Conservation (phyloP, 2,797 vertebrate species). For the Chelmon rostratus region DNA sequence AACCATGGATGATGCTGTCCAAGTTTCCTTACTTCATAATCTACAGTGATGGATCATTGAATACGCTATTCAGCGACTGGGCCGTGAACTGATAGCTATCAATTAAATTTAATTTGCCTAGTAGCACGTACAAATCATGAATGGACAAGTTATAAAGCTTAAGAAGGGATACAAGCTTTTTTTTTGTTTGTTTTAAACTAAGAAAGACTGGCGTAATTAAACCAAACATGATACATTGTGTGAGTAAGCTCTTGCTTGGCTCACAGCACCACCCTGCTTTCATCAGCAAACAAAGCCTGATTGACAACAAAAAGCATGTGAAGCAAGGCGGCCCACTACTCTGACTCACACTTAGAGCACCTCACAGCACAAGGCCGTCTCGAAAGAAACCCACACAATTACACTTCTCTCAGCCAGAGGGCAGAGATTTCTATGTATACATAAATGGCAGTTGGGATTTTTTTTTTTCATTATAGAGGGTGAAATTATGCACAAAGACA, state of each 20-base stretch:
- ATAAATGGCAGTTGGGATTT: constrained; percentile 80
- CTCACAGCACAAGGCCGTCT: constrained; percentile 39
- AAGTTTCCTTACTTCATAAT: constrained; percentile 51
- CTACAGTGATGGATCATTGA: constrained; percentile 42
- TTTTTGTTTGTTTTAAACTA: constrained; percentile 40
- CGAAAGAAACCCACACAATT: constrained; percentile 70
- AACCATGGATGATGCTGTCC: constrained; percentile 36
- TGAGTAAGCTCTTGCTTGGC: constrained; percentile 59
- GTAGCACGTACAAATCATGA: constrained; percentile 56
- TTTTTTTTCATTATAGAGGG: constrained; percentile 83
- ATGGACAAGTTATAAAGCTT: constrained; percentile 44
- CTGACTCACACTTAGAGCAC: constrained; percentile 67
- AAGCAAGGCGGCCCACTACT: constrained; percentile 56
- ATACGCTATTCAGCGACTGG: constrained; percentile 23
- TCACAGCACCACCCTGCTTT: constrained; percentile 77
- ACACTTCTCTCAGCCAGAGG: constrained; percentile 75
- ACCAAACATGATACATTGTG: constrained; percentile 70
- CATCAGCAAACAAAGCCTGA: constrained; percentile 77
- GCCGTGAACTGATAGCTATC: constrained; percentile 41
- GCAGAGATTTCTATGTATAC: constrained; percentile 77
- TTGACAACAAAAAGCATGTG: constrained; percentile 73
- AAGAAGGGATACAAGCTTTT: constrained; percentile 27
- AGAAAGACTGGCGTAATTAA: constrained; percentile 61
- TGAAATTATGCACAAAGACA: constrained; percentile 87
- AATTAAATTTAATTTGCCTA: constrained; percentile 49